These are phyloP conservation scores for Ellobius talpinus DNA, from an alignment of 2,113 vertebrate species.

Conservation along the genomic window DNA sequence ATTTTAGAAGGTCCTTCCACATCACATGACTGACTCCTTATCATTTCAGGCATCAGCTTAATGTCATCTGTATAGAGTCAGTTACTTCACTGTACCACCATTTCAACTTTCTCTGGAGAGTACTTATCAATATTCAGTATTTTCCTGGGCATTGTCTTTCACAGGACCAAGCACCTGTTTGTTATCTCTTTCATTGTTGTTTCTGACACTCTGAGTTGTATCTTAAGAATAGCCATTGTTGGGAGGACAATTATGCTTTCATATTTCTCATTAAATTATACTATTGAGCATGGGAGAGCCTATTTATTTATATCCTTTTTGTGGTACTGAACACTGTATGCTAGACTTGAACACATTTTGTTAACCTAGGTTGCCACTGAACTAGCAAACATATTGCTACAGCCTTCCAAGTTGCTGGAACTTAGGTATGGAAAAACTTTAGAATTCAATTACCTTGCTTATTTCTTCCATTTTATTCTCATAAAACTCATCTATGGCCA, in stretches of 20 bases:
- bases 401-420: background rate
- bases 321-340: background rate
- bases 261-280: background rate
- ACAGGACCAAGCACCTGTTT: background rate
- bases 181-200: background rate
- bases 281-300: background rate
- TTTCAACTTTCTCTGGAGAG: background rate
- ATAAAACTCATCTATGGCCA: background rate
- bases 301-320: background rate
- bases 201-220: background rate
- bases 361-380: background rate
- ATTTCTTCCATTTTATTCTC: background rate
- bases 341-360: background rate
- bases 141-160: background rate
- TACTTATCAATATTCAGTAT: background rate
- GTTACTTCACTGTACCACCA: background rate
- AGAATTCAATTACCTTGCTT: background rate
- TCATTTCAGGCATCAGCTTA: background rate
- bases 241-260: background rate
- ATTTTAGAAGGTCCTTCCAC: background rate
- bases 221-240: background rate
- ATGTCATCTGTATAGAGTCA: background rate
- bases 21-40: background rate
- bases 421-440: background rate
- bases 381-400: background rate